These are phyloP conservation scores for Oceanodroma leucorhoa DNA, from an alignment of 2,797 vertebrate genomes.

Conservation along the genomic window DNA sequence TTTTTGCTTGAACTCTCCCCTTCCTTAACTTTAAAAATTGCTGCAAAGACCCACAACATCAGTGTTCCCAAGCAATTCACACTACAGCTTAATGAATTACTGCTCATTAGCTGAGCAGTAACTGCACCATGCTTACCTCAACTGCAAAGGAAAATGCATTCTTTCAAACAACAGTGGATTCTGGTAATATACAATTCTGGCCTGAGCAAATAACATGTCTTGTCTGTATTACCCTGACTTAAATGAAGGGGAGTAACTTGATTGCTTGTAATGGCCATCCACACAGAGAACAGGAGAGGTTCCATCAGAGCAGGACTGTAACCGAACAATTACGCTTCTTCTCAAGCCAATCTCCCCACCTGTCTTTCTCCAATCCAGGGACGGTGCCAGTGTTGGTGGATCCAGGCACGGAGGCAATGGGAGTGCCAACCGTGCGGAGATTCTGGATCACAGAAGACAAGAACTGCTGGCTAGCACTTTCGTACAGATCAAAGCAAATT, in stretches of 20 bases:
- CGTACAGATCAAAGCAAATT: slow-evolving; percentile 97
- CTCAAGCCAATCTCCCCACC: slow-evolving; percentile 69
- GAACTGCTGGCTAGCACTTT: slow-evolving; percentile 99
- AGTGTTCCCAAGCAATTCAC: neutral
- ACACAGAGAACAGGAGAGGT: neutral
- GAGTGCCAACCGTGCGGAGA: slow-evolving; percentile 91
- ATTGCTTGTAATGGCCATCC: neutral
- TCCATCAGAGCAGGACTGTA: neutral
- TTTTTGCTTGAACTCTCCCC: neutral
- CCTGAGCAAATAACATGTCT: neutral
- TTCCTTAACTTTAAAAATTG: neutral
- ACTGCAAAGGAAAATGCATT: neutral
- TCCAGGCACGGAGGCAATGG: slow-evolving; percentile 92
- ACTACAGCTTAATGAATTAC: neutral
- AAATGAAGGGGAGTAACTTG: neutral
- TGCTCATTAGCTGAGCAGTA: neutral
- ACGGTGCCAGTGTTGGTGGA: slow-evolving; percentile 96
- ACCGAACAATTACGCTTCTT: neutral
- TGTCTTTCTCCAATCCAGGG: slow-evolving; percentile 87
- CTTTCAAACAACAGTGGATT: neutral
- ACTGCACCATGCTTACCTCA: neutral
- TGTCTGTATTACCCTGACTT: neutral
- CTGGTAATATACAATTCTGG: neutral
- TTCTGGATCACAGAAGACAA: slow-evolving; percentile 98
- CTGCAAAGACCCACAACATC: neutral